phyloP scores from a whole-genome alignment of 2,113 vertebrate species.

The Benthochromis sp. region DNA sequence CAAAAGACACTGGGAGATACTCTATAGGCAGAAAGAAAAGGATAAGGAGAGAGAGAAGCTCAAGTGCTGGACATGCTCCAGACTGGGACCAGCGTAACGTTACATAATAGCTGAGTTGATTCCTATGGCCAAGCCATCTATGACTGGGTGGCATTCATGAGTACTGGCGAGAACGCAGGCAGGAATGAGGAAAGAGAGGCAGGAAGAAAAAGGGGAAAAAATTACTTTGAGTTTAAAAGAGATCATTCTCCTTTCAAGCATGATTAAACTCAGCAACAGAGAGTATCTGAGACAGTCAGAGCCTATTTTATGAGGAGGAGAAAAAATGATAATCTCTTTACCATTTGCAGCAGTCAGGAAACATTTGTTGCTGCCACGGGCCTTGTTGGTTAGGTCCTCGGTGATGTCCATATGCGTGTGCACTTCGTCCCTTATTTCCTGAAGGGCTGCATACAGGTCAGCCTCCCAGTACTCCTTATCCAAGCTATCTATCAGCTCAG shows the following conservation, averaged over 20 bases:
- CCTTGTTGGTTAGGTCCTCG: conserved; percentile 94
- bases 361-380: conserved; percentile 89
- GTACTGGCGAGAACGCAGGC: background rate
- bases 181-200: background rate
- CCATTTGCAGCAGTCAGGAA: conserved; percentile 90
- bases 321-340: conserved; percentile 36
- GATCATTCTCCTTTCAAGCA: background rate
- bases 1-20: background rate
- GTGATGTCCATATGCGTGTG: conserved; percentile 93
- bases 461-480: conserved; percentile 95
- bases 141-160: conserved; percentile 46
- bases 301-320: background rate
- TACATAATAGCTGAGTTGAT: conserved; percentile 28
- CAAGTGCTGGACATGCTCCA: conserved; percentile 3
- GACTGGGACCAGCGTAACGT: conserved; percentile 1
- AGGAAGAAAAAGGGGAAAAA: background rate
- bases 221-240: background rate
- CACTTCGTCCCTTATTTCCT: conserved; percentile 91
- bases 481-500: conserved; percentile 84
- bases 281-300: background rate
- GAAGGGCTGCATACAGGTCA: conserved; percentile 84
- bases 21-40: background rate
- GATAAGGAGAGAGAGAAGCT: background rate
- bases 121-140: conserved; percentile 16
- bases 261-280: background rate